phyloP scores from a whole-genome alignment of 2,888 invertebrate genomes.

The Parnassius mnemosyne region DNA sequence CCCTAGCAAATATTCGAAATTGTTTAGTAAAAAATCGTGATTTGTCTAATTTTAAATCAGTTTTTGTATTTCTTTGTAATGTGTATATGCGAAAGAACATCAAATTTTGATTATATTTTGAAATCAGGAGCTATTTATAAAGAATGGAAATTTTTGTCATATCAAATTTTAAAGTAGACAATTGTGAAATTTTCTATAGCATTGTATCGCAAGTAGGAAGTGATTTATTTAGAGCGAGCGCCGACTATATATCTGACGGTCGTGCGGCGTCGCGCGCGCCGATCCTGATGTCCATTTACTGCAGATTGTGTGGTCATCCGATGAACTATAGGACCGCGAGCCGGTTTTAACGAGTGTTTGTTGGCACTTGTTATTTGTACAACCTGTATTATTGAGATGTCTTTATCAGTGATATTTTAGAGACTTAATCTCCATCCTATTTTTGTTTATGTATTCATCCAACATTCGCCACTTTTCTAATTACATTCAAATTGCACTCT shows the following conservation, averaged over 20 bases:
- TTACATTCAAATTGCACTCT: no score
- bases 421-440: no score
- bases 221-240: slow-evolving; percentile 72
- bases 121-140: no score
- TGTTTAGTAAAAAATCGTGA: no score
- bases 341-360: slow-evolving; percentile 39
- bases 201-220: slow-evolving; percentile 70
- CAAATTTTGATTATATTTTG: no score
- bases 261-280: slow-evolving; percentile 59
- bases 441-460: no score
- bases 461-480: no score
- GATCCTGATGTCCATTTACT: slow-evolving; percentile 51
- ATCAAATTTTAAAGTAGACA: slow-evolving; percentile 4
- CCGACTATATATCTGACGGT: slow-evolving; percentile 65
- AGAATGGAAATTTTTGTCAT: background rate
- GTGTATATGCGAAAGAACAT: no score
- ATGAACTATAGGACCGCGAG: slow-evolving; percentile 42
- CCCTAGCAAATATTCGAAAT: no score
- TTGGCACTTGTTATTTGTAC: slow-evolving; percentile 39
- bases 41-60: no score
- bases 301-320: slow-evolving; percentile 52
- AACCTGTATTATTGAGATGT: slow-evolving; percentile 8
- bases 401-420: background rate
- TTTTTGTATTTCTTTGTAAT: no score
- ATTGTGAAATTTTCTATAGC: slow-evolving; percentile 36